These are phyloP conservation scores for Amblyopsis rosae DNA, from an alignment of 2,113 vertebrate species.

Conservation along the genomic window DNA sequence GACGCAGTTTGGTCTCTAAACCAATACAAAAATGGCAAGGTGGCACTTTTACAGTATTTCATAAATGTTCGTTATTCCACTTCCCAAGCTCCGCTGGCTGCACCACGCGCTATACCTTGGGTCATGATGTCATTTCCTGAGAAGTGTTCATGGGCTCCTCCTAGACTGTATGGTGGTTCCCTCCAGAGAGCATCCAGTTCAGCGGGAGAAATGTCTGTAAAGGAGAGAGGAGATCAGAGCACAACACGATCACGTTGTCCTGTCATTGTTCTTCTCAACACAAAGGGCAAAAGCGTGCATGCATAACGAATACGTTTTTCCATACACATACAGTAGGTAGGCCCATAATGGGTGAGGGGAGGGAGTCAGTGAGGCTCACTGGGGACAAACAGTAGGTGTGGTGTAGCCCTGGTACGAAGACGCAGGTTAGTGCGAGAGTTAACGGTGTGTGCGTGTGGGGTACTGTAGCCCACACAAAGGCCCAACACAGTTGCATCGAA, in stretches of 20 bases:
- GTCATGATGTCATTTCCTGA: slow-evolving; percentile 77
- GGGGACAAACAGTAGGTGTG: not conserved
- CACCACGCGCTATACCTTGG: slow-evolving; percentile 61
- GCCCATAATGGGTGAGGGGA: not conserved
- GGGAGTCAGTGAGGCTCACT: slow-evolving; percentile 24
- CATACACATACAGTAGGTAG: too few species aligned
- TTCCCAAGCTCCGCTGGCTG: not conserved
- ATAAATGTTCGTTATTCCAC: too few species aligned
- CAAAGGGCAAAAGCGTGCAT: not conserved
- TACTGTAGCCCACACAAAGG: slow-evolving; percentile 23
- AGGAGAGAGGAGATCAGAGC: not conserved
- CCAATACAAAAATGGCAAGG: not conserved
- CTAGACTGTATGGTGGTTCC: slow-evolving; percentile 71
- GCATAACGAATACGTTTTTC: not conserved
- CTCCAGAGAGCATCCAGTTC: slow-evolving; percentile 80
- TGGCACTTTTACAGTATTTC: too few species aligned
- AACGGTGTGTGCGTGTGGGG: not conserved
- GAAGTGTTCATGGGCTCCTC: slow-evolving; percentile 72
- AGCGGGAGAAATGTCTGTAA: slow-evolving; percentile 75
- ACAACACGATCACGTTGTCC: not conserved
- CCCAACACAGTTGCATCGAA: slow-evolving; percentile 39
- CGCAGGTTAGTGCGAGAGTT: slow-evolving; percentile 46
- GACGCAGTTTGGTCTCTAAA: slow-evolving; percentile 10
- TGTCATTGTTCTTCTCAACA: not conserved
- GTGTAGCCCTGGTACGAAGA: slow-evolving; percentile 13